Evolutionary conservation across 2,797 vertebrate genomes (phyloP), one percentile per base, ranked within the genome.

Genomic region (Nannoperca australis): DNA sequence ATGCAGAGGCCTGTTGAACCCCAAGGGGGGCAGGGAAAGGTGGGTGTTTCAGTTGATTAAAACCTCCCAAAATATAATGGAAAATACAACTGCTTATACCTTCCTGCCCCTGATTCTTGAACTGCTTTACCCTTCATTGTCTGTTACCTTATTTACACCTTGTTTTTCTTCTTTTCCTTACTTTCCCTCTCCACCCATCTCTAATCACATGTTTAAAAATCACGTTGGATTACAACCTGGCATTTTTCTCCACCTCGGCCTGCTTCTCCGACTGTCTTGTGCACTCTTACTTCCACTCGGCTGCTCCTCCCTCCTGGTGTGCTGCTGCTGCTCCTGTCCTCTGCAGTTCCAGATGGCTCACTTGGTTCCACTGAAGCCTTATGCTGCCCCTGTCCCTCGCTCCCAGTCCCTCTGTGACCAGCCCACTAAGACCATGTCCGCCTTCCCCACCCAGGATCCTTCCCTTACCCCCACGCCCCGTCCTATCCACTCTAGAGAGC

Each of bases 341-440:
- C 78, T 83, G 45, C 91, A 98, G 96, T 97, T 97, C 95, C 97
- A 97, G 91, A 96, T 97, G 93, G 97, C 97, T 85, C 96, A 97
- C 91, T 95, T 97, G 87, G 97, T 98, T 88, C 97, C 97, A 22
- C 94, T 98, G 89, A 97, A 98, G 94, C 97, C 97, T 73, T 97
- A 97, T 36, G 97, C 96, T 61, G 97, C 97, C 36, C 96, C 97
- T 69, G 97, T 98, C 78, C 97, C 97, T 79, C 96, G 97, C 90
- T 98, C 97, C 83, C 97, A 98, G 94, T 98, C 97, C 89, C 96
- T 98, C 73, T 97, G 97, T 89, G 97, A 98, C 92, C 97, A 97
- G 90, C 96, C 97, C 72, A 96, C 96, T 93, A 96, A 97, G 95
- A 97, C 96, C 89, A 96, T 97, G 95, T 97, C 96, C 85, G 97